phyloP scores from a whole-genome alignment of 2,113 vertebrate species.

The Sphaerodactylus townsendi region DNA sequence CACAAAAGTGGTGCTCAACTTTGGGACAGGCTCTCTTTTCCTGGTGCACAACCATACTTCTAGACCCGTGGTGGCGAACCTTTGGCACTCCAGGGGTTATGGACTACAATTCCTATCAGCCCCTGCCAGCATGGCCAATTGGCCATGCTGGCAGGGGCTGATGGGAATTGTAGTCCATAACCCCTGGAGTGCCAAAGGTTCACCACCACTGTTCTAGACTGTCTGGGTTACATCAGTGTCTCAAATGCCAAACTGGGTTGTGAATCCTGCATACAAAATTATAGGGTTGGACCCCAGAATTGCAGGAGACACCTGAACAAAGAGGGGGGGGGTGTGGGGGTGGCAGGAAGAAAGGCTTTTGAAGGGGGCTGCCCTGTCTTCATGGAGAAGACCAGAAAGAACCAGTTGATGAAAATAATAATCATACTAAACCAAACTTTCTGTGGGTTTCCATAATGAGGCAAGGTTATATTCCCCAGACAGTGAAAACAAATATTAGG shows the following conservation, averaged over 20 bases:
- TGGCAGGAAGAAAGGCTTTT: slow-evolving; percentile 26
- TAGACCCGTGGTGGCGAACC: no score
- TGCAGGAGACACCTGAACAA: slow-evolving; percentile 61
- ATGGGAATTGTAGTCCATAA: no score
- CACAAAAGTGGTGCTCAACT: slow-evolving; percentile 40
- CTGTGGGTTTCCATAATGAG: slow-evolving; percentile 55
- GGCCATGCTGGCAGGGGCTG: no score
- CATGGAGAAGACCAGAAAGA: slow-evolving; percentile 59
- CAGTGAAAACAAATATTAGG: slow-evolving; percentile 45
- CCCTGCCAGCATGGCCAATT: no score
- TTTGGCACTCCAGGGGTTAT: no score
- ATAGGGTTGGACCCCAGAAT: slow-evolving; percentile 47
- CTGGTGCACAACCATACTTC: slow-evolving; percentile 65
- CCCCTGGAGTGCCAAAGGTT: no score
- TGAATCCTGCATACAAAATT: slow-evolving; percentile 67
- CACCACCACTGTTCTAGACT: no score
- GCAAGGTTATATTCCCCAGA: slow-evolving; percentile 47
- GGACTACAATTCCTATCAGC: no score
- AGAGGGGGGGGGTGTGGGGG: slow-evolving; percentile 11
- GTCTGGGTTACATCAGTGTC: slow-evolving; percentile 66
- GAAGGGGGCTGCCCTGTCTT: slow-evolving; percentile 60
- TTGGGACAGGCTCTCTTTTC: slow-evolving; percentile 55
- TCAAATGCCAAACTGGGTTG: slow-evolving; percentile 63
- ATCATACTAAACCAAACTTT: slow-evolving; percentile 26
- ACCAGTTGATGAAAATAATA: slow-evolving; percentile 33